A percentile compares a stretch with the other conserved stretches of the same genome.
Evolutionary conservation across 2,797 vertebrate genomes (phyloP).

Genomic region (Brotogeris chrysoptera): DNA sequence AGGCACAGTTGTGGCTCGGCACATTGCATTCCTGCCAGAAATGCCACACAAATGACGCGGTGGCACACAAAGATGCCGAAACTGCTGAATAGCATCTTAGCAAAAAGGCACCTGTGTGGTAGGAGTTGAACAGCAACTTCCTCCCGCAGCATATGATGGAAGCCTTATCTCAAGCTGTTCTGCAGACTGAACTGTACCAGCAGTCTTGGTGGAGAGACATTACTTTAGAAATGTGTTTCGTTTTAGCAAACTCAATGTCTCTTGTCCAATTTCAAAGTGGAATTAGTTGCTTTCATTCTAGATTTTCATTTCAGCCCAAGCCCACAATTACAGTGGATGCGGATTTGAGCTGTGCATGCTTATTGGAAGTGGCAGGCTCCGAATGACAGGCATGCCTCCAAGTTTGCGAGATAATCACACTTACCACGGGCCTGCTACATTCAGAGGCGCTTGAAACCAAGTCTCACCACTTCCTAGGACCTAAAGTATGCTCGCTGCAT

Average conservation of each 20-base stretch:
- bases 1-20: neutral
- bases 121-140: neutral
- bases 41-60: too few species aligned
- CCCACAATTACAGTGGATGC: neutral
- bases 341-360: neutral
- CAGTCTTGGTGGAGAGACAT: neutral
- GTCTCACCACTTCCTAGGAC: neutral
- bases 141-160: neutral
- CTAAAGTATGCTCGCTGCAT: neutral
- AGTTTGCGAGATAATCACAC: neutral
- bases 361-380: conserved; percentile 14
- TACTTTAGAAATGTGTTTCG: neutral
- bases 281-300: neutral
- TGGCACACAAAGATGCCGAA: neutral
- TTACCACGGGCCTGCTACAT: conserved; percentile 4
- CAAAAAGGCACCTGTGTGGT: neutral
- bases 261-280: neutral
- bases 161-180: neutral
- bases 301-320: neutral
- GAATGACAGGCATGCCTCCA: conserved; percentile 11
- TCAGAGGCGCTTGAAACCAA: conserved; percentile 22
- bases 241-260: neutral
- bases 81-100: neutral
- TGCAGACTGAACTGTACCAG: neutral
- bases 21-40: neutral